Base-by-base conservation (phyloP, 2,113 vertebrate species). In the Stigmatopora argus region DNA sequence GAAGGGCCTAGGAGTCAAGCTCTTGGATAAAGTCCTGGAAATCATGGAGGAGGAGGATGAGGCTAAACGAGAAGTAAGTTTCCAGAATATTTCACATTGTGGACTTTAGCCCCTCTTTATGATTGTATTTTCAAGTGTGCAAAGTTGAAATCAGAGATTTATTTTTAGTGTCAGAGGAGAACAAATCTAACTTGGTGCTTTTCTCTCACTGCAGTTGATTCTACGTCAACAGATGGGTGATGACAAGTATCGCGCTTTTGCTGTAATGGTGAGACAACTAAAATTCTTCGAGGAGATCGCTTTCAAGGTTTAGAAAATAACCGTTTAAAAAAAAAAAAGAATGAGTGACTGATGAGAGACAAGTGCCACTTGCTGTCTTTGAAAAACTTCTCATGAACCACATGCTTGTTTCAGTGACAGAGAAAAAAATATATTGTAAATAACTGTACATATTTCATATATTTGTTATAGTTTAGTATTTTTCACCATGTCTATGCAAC, bases 31-130 rank as follows among this genome's bases (percentile, higher is more conserved):
- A 81, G 94, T 90, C 0, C 89, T 95, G 81, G 92, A 93, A 77
- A 89, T 95, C 81, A 93, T 99, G 93, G 95, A 98, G 75, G 93
- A 94, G 61, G 94, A 95, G 0, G 94, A 98, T 77, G 95, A 98
- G 67, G 46, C n/a, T 0, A 88, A 92, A 74, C 92, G 91, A 91
- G 94, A 98, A 91, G 97, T 94, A 76, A 84, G 81, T 13, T 13
- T 48, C 66, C 14, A 48, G 64, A 62, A 47, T 35, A 9, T 8
- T 31, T 7, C 18, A 45, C 5, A 44, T 55, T 6, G 41, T n/a
- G 19, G 11, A 53, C 51, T 15, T 52, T 11, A 6, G 5, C 12
- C 21, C 4, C 52, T 23, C 2, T 53, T 23, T 4, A 57, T 57
- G 4, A 8, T 53, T 58, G 14, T 35, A 35, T 58, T 35, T 35